Base-by-base conservation (phyloP, 2,888 invertebrate genomes). In the Timandra comae region DNA sequence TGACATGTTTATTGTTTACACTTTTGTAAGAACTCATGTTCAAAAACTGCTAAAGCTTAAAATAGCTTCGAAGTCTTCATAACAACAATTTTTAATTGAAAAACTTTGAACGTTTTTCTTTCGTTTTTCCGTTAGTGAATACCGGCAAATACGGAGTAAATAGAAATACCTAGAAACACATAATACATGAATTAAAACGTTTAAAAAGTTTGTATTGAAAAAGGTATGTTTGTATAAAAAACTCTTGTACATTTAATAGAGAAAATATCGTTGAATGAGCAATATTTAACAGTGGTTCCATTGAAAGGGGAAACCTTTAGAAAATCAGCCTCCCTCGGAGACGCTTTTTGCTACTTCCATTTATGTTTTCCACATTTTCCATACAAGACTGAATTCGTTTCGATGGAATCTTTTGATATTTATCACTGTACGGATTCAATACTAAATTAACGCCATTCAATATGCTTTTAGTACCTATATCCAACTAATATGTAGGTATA, bases 321-420 rank as follows among this genome's bases (percentile, higher is more conserved):
- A 82, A 81, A 81, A 81, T 81, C 80, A 76, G 77, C 73, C 76
- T 70, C 72, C 63, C 70, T 76, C 75, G 57, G 69, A 69, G 65
- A 67, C 64, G 71, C 68, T 73, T 78, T 72, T 73, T 66, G 67
- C 73, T 60, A 63, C 60, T 64, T 63, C 63, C 70, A 71, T 81
- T 79, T 76, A 80, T 76, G 66, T 76, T 79, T 77, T 71, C 71
- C 67, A 75, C 74, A 75, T 77, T 81, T 80, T 75, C 80, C 79
- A 79, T 79, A 76, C 63, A 76, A 64, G 75, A 76, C 71, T 71
- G 58, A 53, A 63, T 56, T 59, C 68, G 63, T 72, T 69, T 67
- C 64, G 73, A 61, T 63, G 69, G 62, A 72, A 65, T 55, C 67
- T 60, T 78, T 78, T 77, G 72, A 77, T 64, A 60, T 57, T 64